Evolutionary conservation across 2,797 vertebrate genomes (phyloP), one percentile per base, ranked within the genome.

Genomic region (Forpus xanthops): DNA sequence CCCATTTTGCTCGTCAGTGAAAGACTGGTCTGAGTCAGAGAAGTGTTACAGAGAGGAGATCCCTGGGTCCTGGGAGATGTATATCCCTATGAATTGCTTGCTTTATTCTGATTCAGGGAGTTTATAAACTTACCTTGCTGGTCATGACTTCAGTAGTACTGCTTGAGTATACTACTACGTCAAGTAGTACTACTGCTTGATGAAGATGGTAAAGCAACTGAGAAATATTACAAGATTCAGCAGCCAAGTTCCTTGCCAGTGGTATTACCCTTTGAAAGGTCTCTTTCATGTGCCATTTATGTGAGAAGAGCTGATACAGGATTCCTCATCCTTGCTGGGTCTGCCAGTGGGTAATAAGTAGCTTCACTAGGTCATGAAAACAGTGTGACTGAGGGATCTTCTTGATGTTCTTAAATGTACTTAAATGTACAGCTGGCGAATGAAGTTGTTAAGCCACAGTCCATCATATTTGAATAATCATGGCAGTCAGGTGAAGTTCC

Each of bases 311-410:
- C n/a, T 35, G 42, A 67, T 41, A 18, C 47, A 62, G 41, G 11
- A 42, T 55, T 60, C 79, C 41, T 35, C 5, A 24, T 31, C 23
- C 21, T 68, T 58, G 16, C 30, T 39, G 12, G 6, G 6, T 56
- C 15, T 35, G 53, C 53, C n/a, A 20, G 8, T 0, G 1, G 13
- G 37, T 49, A 2, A 2, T 20, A 25, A 73, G 39, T 16, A 44
- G 41, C 30, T 61, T 62, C 49, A 64, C 11, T 45, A 64, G 25
- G 55, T 74, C 55, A 52, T 1, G 2, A 17, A 33, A 68, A 8
- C 30, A 15, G n/a, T 8, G 25, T 62, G 49, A 25, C 53, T 35
- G 37, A 73, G 21, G 30, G 19, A 5, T 52, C 14, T 30, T 55
- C 37, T 44, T 76, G 42, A 42, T 65, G 18, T 41, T 27, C 47